Conservation (phyloP, 2,113 vertebrate genomes). For the Rynchops niger region DNA sequence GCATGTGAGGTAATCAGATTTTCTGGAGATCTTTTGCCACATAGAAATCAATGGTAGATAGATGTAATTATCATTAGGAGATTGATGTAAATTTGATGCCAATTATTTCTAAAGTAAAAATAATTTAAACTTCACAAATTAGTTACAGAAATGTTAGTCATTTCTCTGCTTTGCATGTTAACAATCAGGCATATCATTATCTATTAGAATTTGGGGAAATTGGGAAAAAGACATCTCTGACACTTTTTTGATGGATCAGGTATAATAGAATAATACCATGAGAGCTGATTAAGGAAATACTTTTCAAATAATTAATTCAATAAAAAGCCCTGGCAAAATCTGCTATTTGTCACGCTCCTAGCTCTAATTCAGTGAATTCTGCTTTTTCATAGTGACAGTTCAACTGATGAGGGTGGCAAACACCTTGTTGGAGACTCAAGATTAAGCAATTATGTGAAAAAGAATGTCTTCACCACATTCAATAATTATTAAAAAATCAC, state of each 20-base stretch:
- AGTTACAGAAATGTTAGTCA: background rate
- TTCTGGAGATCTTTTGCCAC: background rate
- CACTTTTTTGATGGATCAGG: slow-evolving; percentile 1
- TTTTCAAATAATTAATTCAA: slow-evolving; percentile 38
- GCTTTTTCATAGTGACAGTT: slow-evolving; percentile 10
- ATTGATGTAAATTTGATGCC: slow-evolving; percentile 18
- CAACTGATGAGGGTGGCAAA: background rate
- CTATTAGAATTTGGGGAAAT: background rate
- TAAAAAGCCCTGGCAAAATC: background rate
- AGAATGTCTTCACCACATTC: background rate
- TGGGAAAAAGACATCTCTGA: background rate
- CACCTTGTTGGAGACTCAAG: background rate
- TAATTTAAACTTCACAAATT: background rate
- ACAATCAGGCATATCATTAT: background rate
- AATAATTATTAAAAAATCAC: background rate
- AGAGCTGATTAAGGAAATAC: slow-evolving; percentile 21
- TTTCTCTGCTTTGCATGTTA: background rate
- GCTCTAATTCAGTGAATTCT: slow-evolving; percentile 12
- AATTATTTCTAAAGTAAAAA: slow-evolving; percentile 32
- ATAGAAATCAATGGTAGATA: background rate
- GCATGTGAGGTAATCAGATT: background rate
- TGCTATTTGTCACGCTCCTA: slow-evolving; percentile 12
- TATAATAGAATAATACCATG: slow-evolving; percentile 5
- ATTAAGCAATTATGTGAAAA: slow-evolving; percentile 44
- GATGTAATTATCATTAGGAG: background rate